Evolutionary conservation across 2,888 invertebrate species (phyloP).

Genomic region (Sclerodermus sp.): DNA sequence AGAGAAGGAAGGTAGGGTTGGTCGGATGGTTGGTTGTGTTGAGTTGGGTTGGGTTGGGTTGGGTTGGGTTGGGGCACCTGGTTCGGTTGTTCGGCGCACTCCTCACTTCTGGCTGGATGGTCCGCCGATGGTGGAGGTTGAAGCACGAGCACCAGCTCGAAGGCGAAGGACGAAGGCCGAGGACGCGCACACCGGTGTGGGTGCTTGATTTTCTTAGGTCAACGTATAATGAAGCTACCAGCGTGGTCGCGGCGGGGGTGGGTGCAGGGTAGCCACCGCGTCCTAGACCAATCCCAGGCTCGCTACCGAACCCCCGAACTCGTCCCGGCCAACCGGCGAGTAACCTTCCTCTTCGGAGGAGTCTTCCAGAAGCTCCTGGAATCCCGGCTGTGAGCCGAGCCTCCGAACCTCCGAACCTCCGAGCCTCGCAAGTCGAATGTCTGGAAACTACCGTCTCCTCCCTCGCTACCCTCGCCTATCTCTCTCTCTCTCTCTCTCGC

Average conservation of each 20-base stretch:
- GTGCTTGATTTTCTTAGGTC: conserved; percentile 58
- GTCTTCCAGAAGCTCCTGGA: conserved; percentile 29
- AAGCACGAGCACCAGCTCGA: conserved; percentile 17
- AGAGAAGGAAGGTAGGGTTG: conserved; percentile 2
- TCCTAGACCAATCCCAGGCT: conserved; percentile 52
- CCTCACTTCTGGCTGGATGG: too few species aligned
- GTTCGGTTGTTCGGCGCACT: conserved; percentile 49
- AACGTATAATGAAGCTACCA: conserved; percentile 55
- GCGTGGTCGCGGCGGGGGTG: conserved; percentile 6
- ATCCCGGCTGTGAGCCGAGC: conserved; percentile 3
- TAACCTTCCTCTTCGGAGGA: conserved; percentile 31
- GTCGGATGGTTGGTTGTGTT: conserved; percentile 14
- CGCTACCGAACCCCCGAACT: conserved; percentile 34
- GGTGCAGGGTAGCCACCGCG: conserved; percentile 25
- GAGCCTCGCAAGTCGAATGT: background rate
- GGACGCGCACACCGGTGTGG: conserved; percentile 9
- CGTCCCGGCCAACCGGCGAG: conserved; percentile 32
- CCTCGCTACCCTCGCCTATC: background rate
- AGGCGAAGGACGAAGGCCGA: conserved; percentile 20
- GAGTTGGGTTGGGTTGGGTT: too few species aligned
- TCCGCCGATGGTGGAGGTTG: conserved; percentile 29
- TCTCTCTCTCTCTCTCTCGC: too few species aligned
- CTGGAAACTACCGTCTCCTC: background rate
- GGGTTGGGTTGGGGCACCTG: conserved; percentile 52
- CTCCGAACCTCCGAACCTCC: conserved; percentile 17